Evolutionary conservation across 2,797 vertebrate genomes (phyloP).

Genomic region (Anabacerthia variegaticeps): DNA sequence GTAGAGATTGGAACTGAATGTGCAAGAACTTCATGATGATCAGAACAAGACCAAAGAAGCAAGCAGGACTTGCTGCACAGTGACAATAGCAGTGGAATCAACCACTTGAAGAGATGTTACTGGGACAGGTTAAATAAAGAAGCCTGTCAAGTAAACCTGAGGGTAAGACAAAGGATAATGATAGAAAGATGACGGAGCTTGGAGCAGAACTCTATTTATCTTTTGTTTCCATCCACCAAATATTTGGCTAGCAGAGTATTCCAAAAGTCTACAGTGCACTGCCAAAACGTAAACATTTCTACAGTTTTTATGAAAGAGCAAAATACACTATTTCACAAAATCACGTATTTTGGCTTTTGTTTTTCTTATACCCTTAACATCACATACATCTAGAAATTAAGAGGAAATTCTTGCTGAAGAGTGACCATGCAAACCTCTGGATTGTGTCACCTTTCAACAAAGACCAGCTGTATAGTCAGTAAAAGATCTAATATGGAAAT

Average conservation of each 20-base stretch:
- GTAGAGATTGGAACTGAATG: background rate
- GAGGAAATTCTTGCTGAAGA: background rate
- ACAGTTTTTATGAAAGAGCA: background rate
- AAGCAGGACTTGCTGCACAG: background rate
- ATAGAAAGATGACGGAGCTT: background rate
- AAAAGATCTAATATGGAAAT: background rate
- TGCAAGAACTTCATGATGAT: background rate
- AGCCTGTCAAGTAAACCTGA: background rate
- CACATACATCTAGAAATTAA: background rate
- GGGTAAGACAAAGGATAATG: background rate
- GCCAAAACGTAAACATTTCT: background rate
- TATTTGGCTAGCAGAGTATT: background rate
- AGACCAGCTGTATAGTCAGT: background rate
- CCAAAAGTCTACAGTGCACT: background rate
- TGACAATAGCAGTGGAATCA: background rate
- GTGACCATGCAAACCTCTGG: background rate
- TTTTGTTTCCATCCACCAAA: background rate
- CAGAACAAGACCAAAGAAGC: background rate
- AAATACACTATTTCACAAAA: background rate
- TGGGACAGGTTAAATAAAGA: background rate
- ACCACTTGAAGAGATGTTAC: background rate
- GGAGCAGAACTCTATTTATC: background rate
- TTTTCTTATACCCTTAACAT: background rate
- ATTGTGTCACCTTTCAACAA: background rate
- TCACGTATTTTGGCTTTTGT: background rate